Conservation (phyloP, 1,140 invertebrate species). For the Drosophila rufa region DNA sequence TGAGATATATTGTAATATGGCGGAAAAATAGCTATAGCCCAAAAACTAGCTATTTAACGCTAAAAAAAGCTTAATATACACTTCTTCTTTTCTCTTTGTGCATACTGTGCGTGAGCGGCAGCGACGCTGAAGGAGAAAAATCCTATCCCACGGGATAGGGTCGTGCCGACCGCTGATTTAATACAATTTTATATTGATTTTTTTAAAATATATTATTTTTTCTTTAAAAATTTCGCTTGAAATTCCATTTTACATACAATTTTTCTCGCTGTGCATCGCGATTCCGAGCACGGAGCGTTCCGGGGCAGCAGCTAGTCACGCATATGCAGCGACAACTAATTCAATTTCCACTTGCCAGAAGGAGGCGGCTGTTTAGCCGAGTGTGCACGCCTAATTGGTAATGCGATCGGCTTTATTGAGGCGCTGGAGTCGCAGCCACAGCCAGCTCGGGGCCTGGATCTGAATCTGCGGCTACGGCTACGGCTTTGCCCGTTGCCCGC, state of each 20-base stretch:
- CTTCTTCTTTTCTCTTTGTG: no score
- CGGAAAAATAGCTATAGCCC: no score
- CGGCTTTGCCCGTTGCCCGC: no score
- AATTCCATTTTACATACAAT: background rate
- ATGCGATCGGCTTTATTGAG: constrained; percentile 83
- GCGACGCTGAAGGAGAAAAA: no score
- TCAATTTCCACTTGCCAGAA: constrained; percentile 78
- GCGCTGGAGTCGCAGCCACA: constrained; percentile 49
- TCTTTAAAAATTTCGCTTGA: no score
- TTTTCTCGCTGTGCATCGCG: constrained; percentile 1
- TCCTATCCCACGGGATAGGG: no score
- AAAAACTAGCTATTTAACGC: no score
- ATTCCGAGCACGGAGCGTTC: constrained; percentile 6
- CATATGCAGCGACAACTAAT: constrained; percentile 82
- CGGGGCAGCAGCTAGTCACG: constrained; percentile 59
- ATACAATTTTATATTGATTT: background rate
- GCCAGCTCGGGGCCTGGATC: constrained; percentile 8
- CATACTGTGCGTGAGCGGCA: no score
- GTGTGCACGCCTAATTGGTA: constrained; percentile 83
- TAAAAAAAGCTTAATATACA: no score
- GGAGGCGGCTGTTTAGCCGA: constrained; percentile 74
- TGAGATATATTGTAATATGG: no score
- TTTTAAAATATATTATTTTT: background rate
- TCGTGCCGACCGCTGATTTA: no score
- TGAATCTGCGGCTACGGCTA: constrained; percentile 2